A percentile compares a stretch with the other conserved stretches of the same genome.
Evolutionary conservation across 2,888 invertebrate genomes (phyloP).

Genomic region (Campoplex nolae): DNA sequence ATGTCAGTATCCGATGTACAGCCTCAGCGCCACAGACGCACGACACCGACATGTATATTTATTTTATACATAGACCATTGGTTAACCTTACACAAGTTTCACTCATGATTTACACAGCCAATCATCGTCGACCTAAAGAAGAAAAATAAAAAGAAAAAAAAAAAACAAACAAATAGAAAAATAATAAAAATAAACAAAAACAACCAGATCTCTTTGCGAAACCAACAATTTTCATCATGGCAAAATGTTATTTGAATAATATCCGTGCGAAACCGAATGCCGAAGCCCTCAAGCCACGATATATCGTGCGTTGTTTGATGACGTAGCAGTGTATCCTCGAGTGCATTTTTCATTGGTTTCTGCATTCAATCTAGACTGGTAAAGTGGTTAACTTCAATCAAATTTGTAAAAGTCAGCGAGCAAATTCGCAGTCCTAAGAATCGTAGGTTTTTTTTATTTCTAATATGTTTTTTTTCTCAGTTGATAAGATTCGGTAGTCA

Average conservation of each 20-base stretch:
- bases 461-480: too few relatives aligned
- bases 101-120: slow-evolving; percentile 48
- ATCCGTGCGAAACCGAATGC: slow-evolving; percentile 39
- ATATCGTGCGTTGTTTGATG: slow-evolving; percentile 41
- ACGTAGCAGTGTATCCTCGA: slow-evolving; percentile 28
- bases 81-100: slow-evolving; percentile 17
- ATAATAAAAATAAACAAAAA: background rate
- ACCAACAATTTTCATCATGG: slow-evolving; percentile 55
- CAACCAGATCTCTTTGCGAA: slow-evolving; percentile 43
- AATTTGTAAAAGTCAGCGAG: background rate
- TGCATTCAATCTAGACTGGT: background rate
- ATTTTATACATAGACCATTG: slow-evolving; percentile 18
- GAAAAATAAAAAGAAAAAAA: too few relatives aligned
- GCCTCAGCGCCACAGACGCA: slow-evolving; percentile 16
- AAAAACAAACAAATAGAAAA: too few relatives aligned
- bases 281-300: slow-evolving; percentile 12
- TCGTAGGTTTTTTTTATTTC: background rate
- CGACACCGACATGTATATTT: background rate
- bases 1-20: slow-evolving; percentile 47
- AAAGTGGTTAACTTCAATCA: background rate
- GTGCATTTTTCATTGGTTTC: background rate
- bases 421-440: background rate
- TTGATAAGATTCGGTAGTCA: too few relatives aligned
- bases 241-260: slow-evolving; percentile 52
- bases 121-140: slow-evolving; percentile 48